Base-by-base conservation (phyloP, 1,140 invertebrate species). In the Pseudomyrmex gracilis region DNA sequence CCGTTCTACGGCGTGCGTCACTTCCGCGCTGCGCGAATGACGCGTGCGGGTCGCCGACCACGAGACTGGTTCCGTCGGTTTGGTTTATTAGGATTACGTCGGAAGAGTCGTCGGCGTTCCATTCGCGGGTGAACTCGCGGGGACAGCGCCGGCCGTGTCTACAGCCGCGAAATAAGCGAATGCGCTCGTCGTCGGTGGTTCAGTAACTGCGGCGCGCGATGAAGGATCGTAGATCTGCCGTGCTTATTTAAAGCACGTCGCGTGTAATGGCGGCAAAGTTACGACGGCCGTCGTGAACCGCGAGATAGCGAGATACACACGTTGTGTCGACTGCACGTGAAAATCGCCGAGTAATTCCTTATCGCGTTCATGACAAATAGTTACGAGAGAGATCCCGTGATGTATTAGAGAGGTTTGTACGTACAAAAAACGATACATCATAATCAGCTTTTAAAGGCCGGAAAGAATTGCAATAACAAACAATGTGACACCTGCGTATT, bases 341-440 rank as follows among this genome's bases (percentile, higher is more conserved):
- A 49, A 71, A 80, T 71, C 55, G 55, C 53, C 43, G 43, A n/a
- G 76, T 66, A 71, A 80, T 80, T 80, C 20, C 73, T 85, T 83
- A 78, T 82, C 82, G 64, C 78, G 49, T 34, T 73, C 61, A 76
- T 89, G 86, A 87, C 86, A 89, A 89, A 89, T 89, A 85, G 89
- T 89, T 86, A 86, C 73, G 24, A 34, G 34, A 34, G 17, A 34
- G 47, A 8, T 61, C 47, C 24, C 43, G 45, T 34, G 34, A 34
- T 34, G 34, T 34, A 34, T 34, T 34, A 34, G 34, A 34, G 4
- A 34, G 53, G 12, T 15, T 13, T 15, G 68, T 63, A 43, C 64
- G n/a, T 57, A 45, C 20, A n/a, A 51, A n/a, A 51, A 77, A 53
- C 49, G 64, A 80, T 58, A 66, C 45, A 5, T 43, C 66, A 34